Evolutionary conservation across 1,140 invertebrate genomes (phyloP), one percentile per base, ranked within the genome.

Genomic region (Listronotus oregonensis): DNA sequence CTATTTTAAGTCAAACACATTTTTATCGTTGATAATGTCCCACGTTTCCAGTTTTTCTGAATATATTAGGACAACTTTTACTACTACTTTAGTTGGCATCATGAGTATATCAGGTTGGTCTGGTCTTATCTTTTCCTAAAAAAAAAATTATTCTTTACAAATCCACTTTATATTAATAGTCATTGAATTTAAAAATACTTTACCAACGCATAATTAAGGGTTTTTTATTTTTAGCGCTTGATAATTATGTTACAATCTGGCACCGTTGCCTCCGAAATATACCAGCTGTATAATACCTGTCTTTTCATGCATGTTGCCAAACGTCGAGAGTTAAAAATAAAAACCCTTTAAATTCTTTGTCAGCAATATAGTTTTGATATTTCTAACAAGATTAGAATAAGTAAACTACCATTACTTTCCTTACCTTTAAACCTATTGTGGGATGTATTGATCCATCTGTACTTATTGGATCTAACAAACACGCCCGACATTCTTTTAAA

Each of bases 401-500:
- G n/a, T n/a, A n/a, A n/a, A n/a, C n/a, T n/a, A 27, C 2, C 21
- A 1, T 27, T 27, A 27, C 2, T 27, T 27, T 27, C 5, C 21
- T 27, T 66, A 68, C 75, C 76, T 77, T 14, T 74, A 61, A 8
- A 75, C 69, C 6, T 75, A 75, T 54, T 73, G 64, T 58, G 9
- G 54, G 63, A 51, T 65, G 54, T 42, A 70, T 54, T 7, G 62
- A 70, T 39, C 69, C 69, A 27, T 71, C 69, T 6, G 31, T 56
- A 55, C 47, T 66, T 11, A 71, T 56, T 10, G 61, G 37, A 47
- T 71, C 66, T 27, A 66, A 27, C 46, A 68, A 60, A 31, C 51
- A 67, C 1, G 49, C 58, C 27, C 44, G 47, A 32, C 56, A 66
- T 15, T 60, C 52, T 47, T 47, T 60, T 15, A 60, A 37, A 47